Conservation (phyloP, 2,888 invertebrate species). For the Rotaria macrura region DNA sequence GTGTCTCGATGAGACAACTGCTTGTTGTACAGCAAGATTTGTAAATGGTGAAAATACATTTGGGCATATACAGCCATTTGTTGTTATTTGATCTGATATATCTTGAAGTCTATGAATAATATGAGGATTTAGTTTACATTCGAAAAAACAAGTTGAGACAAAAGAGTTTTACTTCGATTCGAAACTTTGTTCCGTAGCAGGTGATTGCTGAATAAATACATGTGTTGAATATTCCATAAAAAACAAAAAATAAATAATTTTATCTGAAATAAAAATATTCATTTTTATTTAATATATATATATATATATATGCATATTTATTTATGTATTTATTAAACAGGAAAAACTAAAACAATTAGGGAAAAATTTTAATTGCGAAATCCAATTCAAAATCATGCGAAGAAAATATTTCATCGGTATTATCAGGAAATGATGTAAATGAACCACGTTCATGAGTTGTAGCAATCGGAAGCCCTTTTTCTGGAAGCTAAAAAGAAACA, state of each 20-base stretch:
- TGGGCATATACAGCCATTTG: not conserved
- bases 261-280: not conserved
- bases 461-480: not conserved
- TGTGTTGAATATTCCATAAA: slow-evolving; percentile 18
- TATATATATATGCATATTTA: not conserved
- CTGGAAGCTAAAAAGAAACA: not conserved
- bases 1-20: slow-evolving; percentile 10
- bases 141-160: not conserved
- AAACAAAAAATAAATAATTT: not conserved
- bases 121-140: too few relatives aligned
- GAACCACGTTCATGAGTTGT: not conserved
- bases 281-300: not conserved
- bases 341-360: not conserved
- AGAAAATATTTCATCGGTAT: not conserved
- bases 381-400: slow-evolving; percentile 17
- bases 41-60: slow-evolving; percentile 18
- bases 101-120: not conserved
- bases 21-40: slow-evolving; percentile 31
- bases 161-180: not conserved
- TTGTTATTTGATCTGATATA: slow-evolving; percentile 11
- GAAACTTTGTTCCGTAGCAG: not conserved
- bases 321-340: too few relatives aligned
- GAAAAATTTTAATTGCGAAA: not conserved
- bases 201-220: slow-evolving; percentile 12
- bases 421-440: not conserved